A percentile compares a stretch with the other conserved stretches of the same genome.
Evolutionary conservation across 2,888 invertebrate genomes (phyloP).

Genomic region (Platycnemis pennipes): DNA sequence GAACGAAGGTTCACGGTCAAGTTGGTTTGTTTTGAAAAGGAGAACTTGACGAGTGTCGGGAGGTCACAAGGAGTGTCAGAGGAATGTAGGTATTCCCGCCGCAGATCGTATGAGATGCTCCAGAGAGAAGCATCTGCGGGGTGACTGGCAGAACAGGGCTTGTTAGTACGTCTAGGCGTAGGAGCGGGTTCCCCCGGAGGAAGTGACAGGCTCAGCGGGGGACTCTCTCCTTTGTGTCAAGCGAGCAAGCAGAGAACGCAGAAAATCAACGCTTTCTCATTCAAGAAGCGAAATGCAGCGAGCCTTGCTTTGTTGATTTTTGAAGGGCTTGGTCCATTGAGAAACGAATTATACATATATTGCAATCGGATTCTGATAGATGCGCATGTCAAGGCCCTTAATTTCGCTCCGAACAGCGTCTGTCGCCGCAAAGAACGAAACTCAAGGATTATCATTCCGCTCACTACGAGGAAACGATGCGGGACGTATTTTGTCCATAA

Average conservation of each 20-base stretch:
- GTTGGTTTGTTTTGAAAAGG: not conserved
- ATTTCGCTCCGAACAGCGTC: conserved; percentile 9
- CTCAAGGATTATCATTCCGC: not conserved
- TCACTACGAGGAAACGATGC: not conserved
- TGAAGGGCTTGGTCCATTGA: not conserved
- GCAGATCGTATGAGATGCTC: not conserved
- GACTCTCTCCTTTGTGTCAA: not conserved
- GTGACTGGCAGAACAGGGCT: not conserved
- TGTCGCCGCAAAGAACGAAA: not conserved
- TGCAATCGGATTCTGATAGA: not conserved
- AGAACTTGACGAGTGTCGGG: not conserved
- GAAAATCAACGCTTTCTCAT: not conserved
- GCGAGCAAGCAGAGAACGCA: not conserved
- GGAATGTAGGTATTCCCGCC: not conserved
- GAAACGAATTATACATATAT: no score
- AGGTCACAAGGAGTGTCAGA: not conserved
- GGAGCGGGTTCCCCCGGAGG: not conserved
- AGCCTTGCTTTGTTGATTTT: not conserved
- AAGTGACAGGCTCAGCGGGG: not conserved
- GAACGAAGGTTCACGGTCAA: not conserved
- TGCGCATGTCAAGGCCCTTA: not conserved
- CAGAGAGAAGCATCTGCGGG: not conserved
- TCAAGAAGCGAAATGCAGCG: not conserved
- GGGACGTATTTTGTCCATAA: not conserved
- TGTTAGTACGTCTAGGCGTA: not conserved